Evolutionary conservation across 2,113 vertebrate genomes (phyloP).

Genomic region (Istiophorus platypterus): DNA sequence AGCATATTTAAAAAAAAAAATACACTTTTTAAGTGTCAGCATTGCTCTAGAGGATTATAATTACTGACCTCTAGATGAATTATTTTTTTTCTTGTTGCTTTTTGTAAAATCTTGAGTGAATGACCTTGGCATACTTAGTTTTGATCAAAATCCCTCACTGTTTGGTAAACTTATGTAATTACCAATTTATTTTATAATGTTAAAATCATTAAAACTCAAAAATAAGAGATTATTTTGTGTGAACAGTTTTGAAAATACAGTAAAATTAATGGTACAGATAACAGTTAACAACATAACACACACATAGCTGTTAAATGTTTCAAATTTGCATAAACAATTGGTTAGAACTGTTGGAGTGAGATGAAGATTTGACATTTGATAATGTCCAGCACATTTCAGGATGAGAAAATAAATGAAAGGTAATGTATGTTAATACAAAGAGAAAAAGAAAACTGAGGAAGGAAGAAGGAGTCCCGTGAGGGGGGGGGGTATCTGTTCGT

Average conservation of each 20-base stretch:
- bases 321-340: neutral
- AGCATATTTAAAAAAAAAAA: too few relatives aligned
- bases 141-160: too few relatives aligned
- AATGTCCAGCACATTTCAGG: neutral
- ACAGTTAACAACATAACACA: neutral
- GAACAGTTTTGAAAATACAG: neutral
- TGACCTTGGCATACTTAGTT: too few relatives aligned
- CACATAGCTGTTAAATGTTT: neutral
- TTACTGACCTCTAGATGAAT: too few relatives aligned
- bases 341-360: neutral
- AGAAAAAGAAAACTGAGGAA: neutral
- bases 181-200: neutral
- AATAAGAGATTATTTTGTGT: too few relatives aligned
- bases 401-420: slow-evolving; percentile 30
- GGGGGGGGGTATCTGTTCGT: slow-evolving; percentile 27
- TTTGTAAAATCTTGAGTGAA: too few relatives aligned
- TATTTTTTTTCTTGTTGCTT: too few relatives aligned
- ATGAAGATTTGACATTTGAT: neutral
- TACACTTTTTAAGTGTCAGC: too few relatives aligned
- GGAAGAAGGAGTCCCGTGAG: slow-evolving; percentile 29
- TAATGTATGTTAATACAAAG: slow-evolving; percentile 12
- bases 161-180: too few relatives aligned
- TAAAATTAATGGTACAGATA: neutral
- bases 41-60: too few relatives aligned
- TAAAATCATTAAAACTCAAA: neutral